These are phyloP conservation scores for western clawed frog (Xenopus tropicalis) DNA, from an alignment of 2,113 vertebrate species.

Conservation along the genomic window UCB_Xtro_10.0 CM004449.2:74615001-74615500, in stretches of 20 bases:
- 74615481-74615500: too few species aligned
- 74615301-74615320: not conserved
- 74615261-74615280: slow-evolving; percentile 15
- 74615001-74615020: not conserved
- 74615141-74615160: slow-evolving; percentile 46
- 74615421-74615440: too few species aligned
- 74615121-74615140: slow-evolving; percentile 48
- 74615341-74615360: slow-evolving; percentile 17
- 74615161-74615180: slow-evolving; percentile 36
- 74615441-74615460: too few species aligned
- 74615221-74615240: slow-evolving; percentile 1
- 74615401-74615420: not conserved
- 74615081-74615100: slow-evolving; percentile 42
- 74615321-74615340: slow-evolving; percentile 10
- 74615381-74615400: not conserved
- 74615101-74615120: slow-evolving; percentile 49
- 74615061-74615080: not conserved
- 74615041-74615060: not conserved
- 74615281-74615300: slow-evolving; percentile 31
- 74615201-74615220: slow-evolving; percentile 10
- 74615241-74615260: slow-evolving; percentile 19
- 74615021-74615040: slow-evolving; percentile 4
- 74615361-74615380: slow-evolving; percentile 1
- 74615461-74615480: too few species aligned
- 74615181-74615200: slow-evolving; percentile 38